phyloP scores from a whole-genome alignment of 2,888 invertebrate genomes.

The Exocentrus adspersus region DNA sequence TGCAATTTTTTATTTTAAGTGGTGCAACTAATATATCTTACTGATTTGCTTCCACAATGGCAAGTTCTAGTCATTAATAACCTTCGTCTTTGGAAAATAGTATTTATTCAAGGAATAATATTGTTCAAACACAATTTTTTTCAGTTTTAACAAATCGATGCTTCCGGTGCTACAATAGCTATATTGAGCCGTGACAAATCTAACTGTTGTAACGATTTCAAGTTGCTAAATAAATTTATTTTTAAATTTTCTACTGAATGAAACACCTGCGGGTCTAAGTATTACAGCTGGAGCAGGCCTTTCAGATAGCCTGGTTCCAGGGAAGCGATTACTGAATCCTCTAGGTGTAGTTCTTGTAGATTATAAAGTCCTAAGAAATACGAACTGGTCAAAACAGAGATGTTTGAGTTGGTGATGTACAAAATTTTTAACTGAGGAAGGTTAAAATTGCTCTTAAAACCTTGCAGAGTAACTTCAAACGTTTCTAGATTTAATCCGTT shows the following conservation, averaged over 20 bases:
- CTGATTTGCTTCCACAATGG: too few species aligned
- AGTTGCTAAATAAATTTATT: constrained; percentile 9
- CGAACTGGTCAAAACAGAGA: not conserved
- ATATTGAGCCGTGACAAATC: constrained; percentile 11
- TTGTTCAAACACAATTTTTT: constrained; percentile 1
- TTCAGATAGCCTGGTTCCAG: not conserved
- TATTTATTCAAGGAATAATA: too few species aligned
- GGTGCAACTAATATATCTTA: too few species aligned
- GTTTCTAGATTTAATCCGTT: constrained; percentile 13
- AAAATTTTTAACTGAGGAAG: constrained; percentile 7
- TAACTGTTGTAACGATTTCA: constrained; percentile 7
- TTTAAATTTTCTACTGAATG: not conserved
- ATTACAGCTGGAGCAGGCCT: constrained; percentile 8
- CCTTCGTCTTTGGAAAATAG: too few species aligned
- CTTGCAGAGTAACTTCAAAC: not conserved
- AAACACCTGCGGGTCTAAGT: constrained; percentile 10
- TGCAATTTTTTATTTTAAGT: too few species aligned
- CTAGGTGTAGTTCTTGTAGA: constrained; percentile 11
- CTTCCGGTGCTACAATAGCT: constrained; percentile 15
- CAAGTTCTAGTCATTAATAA: too few species aligned
- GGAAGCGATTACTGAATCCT: constrained; percentile 1
- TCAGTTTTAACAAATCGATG: constrained; percentile 14
- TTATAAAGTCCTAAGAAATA: constrained; percentile 1
- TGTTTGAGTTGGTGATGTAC: constrained; percentile 20
- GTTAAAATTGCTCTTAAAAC: not conserved